Base-by-base conservation (phyloP, 2,113 vertebrate genomes). In the Regulus satrapa region DNA sequence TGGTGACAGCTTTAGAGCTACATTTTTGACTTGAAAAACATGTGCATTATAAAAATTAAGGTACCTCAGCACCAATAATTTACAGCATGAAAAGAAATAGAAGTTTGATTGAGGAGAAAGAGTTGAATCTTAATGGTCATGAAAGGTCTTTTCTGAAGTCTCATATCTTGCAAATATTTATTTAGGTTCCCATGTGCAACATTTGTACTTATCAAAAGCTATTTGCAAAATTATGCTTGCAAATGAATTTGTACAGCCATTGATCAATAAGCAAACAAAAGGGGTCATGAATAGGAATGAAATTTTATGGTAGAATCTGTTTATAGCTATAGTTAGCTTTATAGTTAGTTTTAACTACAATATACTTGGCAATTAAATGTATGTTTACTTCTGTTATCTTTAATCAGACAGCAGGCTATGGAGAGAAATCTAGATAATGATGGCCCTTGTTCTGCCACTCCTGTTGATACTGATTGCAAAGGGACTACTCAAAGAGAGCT, bases 221-320 rank as follows among this genome's bases (percentile, higher is more conserved):
- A n/a, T n/a, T n/a, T n/a, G n/a, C n/a, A n/a, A n/a, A n/a, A n/a
- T n/a, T n/a, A 31, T 51, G 58, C 26, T 90, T 94, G 28, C 32
- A 88, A 88, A 93, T 73, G 80, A 85, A 72, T 66, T 41, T 41
- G 58, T 74, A 84, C 9, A 73, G 77, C 68, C 38, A 77, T 62
- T 96, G 34, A 80, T 83, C 58, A 73, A 85, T 83, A 88, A 63
- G 41, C 29, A 95, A 73, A 88, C 29, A 85, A 95, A 88, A 86
- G 67, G 63, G 38, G 46, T 83, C 55, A 91, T 80, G 46, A 90
- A 88, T 80, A 88, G 1, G 0, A 72, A 72, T 85, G 21, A 82
- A 94, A 96, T 89, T 7, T 62, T 75, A 29, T 28, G 12, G 36
- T 73, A 54, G 49, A 67, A 45, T 85, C 67, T 82, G 77, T 90